Base-by-base conservation (phyloP, 2,888 invertebrate species). In the Mayetiola destructor region DNA sequence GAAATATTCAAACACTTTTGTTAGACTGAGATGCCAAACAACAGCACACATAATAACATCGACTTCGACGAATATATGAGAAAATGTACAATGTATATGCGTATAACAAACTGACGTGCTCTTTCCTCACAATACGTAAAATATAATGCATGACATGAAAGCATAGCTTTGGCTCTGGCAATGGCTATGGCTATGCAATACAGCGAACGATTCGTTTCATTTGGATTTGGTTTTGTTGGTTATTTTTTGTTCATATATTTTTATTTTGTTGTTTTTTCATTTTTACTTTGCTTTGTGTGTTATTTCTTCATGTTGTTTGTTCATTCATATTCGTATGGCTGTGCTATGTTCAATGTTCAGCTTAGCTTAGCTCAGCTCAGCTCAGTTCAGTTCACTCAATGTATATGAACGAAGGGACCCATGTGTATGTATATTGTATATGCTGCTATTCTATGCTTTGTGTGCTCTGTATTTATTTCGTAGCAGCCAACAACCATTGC, bases 1-100 rank as follows among this genome's bases (percentile, higher is more conserved):
- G n/a, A n/a, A n/a, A n/a, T n/a, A n/a, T n/a, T n/a, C n/a, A n/a
- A n/a, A n/a, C n/a, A n/a, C n/a, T n/a, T n/a, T 23, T n/a, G 27
- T 48, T 48, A 16, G 16, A 48, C 23, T 27, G 48, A 16, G 48
- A 48, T 16, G 42, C 48, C 6, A 42, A n/a, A n/a, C 6, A 48
- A 8, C 12, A 8, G 12, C 32, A 9, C 32, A 12, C 32, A 9
- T 32, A 32, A 9, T 32, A 8, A 32, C 32, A 48, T 48, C 48
- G 48, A 27, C 48, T 48, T n/a, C n/a, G n/a, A n/a, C n/a, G n/a
- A n/a, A n/a, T n/a, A 27, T 48, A 48, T 48, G 48, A 48, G 48
- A 48, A 48, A 39, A n/a, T n/a, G n/a, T n/a, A n/a, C n/a, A n/a
- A n/a, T n/a, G n/a, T 27, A 48, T 48, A 48, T 48, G 48, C 48